Conservation (phyloP, 2,113 vertebrate species). For the Proterorhinus semilunaris region DNA sequence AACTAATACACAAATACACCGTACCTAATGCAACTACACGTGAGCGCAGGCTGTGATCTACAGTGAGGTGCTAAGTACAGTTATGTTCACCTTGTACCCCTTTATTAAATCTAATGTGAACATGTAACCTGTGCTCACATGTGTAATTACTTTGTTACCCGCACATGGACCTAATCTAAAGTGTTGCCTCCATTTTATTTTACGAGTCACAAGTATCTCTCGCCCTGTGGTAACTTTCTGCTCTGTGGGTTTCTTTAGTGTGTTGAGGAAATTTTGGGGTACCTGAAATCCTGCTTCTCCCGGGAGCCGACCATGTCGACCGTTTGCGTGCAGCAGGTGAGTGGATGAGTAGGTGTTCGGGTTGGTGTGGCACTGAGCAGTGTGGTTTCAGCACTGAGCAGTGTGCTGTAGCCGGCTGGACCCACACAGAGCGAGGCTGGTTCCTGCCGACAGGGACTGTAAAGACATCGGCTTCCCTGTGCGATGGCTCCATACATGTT, state of each 20-base stretch:
- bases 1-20: too few species aligned
- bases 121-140: too few species aligned
- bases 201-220: too few species aligned
- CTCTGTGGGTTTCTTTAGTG: conserved; percentile 73
- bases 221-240: too few species aligned
- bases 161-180: too few species aligned
- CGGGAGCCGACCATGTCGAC: conserved; percentile 95
- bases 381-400: conserved; percentile 77
- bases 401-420: conserved; percentile 69
- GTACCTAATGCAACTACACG: too few species aligned
- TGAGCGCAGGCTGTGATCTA: too few species aligned
- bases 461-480: conserved; percentile 85
- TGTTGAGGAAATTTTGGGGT: conserved; percentile 95
- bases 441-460: conserved; percentile 94
- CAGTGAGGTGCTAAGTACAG: too few species aligned
- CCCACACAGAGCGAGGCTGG: conserved; percentile 86
- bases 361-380: conserved; percentile 68
- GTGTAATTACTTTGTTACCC: too few species aligned
- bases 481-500: conserved; percentile 92
- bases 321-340: conserved; percentile 96
- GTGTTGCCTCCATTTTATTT: too few species aligned
- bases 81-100: too few species aligned
- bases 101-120: too few species aligned
- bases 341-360: conserved; percentile 11
- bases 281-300: conserved; percentile 93